Base-by-base conservation (phyloP, 2,888 invertebrate genomes). In the Rambutsinella grinnellia region DNA sequence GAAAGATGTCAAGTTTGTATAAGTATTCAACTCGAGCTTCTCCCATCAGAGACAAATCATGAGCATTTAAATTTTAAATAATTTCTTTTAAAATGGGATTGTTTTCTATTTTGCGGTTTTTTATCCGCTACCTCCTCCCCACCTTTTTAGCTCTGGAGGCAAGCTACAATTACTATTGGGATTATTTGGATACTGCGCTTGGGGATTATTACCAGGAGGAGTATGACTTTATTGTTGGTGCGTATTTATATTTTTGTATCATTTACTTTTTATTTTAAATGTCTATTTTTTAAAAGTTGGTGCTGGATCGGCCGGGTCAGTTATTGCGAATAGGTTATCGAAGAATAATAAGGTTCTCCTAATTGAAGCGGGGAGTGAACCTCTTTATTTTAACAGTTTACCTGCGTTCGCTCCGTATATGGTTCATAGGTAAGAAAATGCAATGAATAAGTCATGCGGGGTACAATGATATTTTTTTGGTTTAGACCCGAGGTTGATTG, bases 211-310 rank as follows among this genome's bases (percentile, higher is more conserved):
- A 57, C 3, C 0, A 19, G 3, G 36, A 66, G 36, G 10, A 61
- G 6, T 81, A 60, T 61, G 81, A 81, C 65, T 81, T 79, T 57
- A 81, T 81, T 53, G 71, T 81, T n/a, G 75, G 81, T 81, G 51
- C 76, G 78, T 19, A 2, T 19, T 26, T 28, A 17, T 6, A 57
- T 21, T 36, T 57, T 54, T 60, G n/a, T 65, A 54, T 24, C 15
- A 53, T 63, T 6, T 17, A 24, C 23, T 36, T 26, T 44, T 44
- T 62, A 46, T 28, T 24, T 54, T 44, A 44, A 21, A 19, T 10
- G 28, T 21, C 21, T n/a, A 24, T 62, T 54, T 44, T 19, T 54
- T 63, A 44, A 44, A 6, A 82, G 82, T 82, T 46, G 82, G 82
- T 36, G 76, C 78, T 13, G 82, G 82, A 2, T 78, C 78, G 2